phyloP scores from a whole-genome alignment of 2,113 vertebrate genomes.

The Solea solea region DNA sequence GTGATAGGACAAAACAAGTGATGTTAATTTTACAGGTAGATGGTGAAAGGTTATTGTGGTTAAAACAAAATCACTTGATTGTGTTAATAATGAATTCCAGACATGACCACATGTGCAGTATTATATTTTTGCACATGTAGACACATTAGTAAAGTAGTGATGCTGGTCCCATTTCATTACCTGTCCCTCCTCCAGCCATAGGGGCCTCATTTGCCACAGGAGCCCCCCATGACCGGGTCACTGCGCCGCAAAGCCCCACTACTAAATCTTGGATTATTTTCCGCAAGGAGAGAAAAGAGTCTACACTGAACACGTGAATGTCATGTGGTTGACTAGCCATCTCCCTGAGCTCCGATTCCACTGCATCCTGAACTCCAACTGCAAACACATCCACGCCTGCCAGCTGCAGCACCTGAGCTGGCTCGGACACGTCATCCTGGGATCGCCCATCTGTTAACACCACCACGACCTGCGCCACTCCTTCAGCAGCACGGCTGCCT shows the following conservation, averaged over 20 bases:
- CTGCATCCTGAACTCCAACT: conserved; percentile 86
- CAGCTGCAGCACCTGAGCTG: conserved; percentile 80
- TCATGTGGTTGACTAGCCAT: conserved; percentile 84
- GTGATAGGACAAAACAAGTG: conserved; percentile 56
- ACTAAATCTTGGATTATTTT: conserved; percentile 88
- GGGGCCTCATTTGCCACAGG: conserved; percentile 79
- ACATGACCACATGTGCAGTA: conserved; percentile 44
- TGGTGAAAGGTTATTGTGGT: conserved; percentile 66
- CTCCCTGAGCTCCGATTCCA: conserved; percentile 84
- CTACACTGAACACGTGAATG: conserved; percentile 86
- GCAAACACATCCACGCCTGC: conserved; percentile 86
- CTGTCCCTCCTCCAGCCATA: conserved; percentile 86
- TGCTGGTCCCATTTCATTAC: conserved; percentile 79
- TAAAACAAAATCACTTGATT: conserved; percentile 46
- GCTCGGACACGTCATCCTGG: conserved; percentile 83
- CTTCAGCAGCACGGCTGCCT: conserved; percentile 86
- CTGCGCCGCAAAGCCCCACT: conserved; percentile 80
- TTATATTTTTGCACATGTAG: conserved; percentile 55
- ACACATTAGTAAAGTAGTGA: conserved; percentile 73
- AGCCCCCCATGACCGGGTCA: conserved; percentile 66
- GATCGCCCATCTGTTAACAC: conserved; percentile 86
- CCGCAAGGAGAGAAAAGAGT: conserved; percentile 84
- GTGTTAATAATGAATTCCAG: conserved; percentile 66
- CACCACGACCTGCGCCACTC: conserved; percentile 86
- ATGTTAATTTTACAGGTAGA: conserved; percentile 72